These are phyloP conservation scores for Tringa solitaria DNA, from an alignment of 2,113 vertebrate genomes.

Conservation along the genomic window DNA sequence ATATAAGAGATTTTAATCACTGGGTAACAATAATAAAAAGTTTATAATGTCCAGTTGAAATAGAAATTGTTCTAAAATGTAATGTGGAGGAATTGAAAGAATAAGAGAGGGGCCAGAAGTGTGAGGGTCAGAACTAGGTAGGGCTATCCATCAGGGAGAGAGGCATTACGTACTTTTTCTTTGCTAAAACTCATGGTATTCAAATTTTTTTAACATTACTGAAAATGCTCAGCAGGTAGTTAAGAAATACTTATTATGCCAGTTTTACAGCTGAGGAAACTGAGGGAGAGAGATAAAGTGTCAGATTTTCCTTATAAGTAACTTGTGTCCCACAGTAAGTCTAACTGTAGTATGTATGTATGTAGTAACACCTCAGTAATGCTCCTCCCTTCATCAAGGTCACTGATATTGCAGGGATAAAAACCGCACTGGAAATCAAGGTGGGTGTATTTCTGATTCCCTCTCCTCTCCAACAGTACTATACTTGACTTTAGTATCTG, in stretches of 20 bases:
- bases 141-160: neutral
- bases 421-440: neutral
- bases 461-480: neutral
- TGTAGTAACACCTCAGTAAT: neutral
- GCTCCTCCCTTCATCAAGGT: neutral
- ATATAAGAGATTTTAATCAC: neutral
- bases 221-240: neutral
- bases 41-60: neutral
- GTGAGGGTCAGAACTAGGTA: neutral
- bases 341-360: neutral
- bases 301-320: neutral
- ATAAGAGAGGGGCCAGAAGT: neutral
- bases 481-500: neutral
- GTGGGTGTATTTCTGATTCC: neutral
- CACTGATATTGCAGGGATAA: neutral
- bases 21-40: neutral
- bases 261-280: neutral
- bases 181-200: neutral
- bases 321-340: neutral
- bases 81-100: neutral
- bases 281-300: neutral
- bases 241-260: neutral
- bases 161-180: neutral
- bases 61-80: neutral
- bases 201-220: neutral